Percentiles rank a stretch among this genome's conserved stretches.
These are phyloP conservation scores for Nanger granti DNA, from an alignment of 2,113 vertebrate genomes.

Conservation along the genomic window DNA sequence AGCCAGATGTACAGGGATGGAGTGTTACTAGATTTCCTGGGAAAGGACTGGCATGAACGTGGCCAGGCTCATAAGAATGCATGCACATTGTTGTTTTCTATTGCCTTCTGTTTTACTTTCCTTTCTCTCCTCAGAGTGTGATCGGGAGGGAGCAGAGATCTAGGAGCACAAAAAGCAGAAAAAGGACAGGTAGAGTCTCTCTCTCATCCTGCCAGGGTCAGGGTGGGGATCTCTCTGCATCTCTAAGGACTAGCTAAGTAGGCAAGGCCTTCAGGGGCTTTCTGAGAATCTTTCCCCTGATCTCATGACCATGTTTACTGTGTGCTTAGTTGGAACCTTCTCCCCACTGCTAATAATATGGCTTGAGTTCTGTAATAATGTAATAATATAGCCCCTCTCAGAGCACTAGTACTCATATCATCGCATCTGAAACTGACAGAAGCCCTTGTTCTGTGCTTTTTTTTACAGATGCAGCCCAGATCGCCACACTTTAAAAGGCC, in stretches of 20 bases:
- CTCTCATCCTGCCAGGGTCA: not conserved
- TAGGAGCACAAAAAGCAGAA: not conserved
- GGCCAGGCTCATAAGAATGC: not conserved
- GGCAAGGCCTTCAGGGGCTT: not conserved
- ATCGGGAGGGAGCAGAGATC: not conserved
- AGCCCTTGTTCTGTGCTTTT: conserved; percentile 10
- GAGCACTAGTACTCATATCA: not conserved
- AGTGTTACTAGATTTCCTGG: not conserved
- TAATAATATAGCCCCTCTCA: not conserved
- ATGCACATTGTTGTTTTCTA: not conserved
- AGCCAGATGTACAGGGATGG: not conserved
- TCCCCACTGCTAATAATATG: not conserved
- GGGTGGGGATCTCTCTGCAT: not conserved
- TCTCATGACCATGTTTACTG: not conserved
- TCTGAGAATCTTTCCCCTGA: not conserved
- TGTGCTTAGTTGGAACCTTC: not conserved
- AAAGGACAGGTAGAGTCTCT: not conserved
- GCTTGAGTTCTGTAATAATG: not conserved
- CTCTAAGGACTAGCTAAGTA: not conserved
- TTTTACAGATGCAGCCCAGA: not conserved
- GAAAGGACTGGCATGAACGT: not conserved
- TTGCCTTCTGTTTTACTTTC: not conserved
- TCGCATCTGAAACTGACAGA: not conserved
- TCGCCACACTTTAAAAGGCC: not conserved
- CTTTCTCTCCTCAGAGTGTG: not conserved